Evolutionary conservation across 2,888 invertebrate genomes (phyloP).

Genomic region (Meloe dianella): DNA sequence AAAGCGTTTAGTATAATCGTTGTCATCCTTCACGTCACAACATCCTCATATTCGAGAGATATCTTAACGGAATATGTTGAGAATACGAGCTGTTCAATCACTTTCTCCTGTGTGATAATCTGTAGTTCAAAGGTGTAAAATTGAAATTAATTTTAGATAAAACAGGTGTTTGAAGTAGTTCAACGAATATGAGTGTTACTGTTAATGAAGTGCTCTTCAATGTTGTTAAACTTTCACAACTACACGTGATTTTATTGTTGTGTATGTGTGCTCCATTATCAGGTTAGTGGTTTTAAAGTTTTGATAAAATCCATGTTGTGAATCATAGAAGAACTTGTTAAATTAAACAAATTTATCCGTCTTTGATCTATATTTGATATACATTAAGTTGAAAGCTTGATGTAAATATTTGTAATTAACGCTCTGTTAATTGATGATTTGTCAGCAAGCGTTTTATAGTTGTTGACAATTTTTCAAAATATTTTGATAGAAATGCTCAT

Average conservation of each 20-base stretch:
- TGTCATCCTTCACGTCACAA: neutral
- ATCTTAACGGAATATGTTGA: neutral
- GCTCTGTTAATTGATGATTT: neutral
- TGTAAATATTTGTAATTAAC: constrained; percentile 6
- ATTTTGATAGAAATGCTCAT: no score
- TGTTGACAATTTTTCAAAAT: neutral
- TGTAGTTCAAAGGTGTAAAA: neutral
- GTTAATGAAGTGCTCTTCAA: constrained; percentile 37
- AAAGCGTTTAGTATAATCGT: neutral
- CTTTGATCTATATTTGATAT: constrained; percentile 1
- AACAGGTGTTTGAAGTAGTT: constrained; percentile 33
- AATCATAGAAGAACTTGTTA: neutral
- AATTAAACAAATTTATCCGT: neutral
- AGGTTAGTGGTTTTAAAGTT: constrained; percentile 37
- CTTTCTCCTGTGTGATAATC: neutral
- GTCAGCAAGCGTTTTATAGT: neutral
- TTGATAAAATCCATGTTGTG: neutral
- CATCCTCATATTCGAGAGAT: neutral
- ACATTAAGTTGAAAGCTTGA: neutral
- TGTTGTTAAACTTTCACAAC: constrained; percentile 42
- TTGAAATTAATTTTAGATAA: constrained; percentile 13
- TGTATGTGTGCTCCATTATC: constrained; percentile 38
- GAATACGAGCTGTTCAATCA: neutral
- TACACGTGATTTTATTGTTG: constrained; percentile 42
- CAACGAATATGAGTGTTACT: constrained; percentile 38